These are phyloP conservation scores for Zingel zingel DNA, from an alignment of 2,113 vertebrate species.

Conservation along the genomic window DNA sequence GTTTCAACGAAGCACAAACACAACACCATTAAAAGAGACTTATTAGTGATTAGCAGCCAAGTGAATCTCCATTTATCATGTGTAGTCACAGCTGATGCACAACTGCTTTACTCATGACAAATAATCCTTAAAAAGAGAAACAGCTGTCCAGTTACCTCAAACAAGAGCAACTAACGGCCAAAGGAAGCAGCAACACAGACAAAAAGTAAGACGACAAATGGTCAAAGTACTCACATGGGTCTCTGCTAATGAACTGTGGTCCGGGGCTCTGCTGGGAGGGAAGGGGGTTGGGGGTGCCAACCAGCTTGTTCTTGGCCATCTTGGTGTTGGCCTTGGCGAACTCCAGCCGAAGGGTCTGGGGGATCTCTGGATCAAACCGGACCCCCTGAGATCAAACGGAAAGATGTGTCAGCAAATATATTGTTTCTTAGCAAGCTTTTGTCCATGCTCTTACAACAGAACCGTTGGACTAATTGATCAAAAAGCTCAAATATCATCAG, in stretches of 20 bases:
- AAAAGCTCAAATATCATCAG: neutral
- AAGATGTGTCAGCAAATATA: conserved; percentile 32
- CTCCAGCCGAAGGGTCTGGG: conserved; percentile 96
- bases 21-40: neutral
- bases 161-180: conserved; percentile 16
- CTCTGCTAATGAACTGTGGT: conserved; percentile 95
- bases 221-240: conserved; percentile 91
- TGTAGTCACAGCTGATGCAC: conserved; percentile 25
- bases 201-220: conserved; percentile 11
- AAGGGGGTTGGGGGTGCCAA: conserved; percentile 94
- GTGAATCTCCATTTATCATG: conserved; percentile 14
- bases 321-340: conserved; percentile 99
- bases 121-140: conserved; percentile 28
- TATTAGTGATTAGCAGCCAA: conserved; percentile 1
- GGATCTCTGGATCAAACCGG: conserved; percentile 97
- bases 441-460: neutral
- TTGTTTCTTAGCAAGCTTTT: conserved; percentile 5
- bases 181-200: conserved; percentile 27
- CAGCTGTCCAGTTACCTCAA: conserved; percentile 46
- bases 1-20: conserved; percentile 16
- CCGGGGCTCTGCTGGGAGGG: conserved; percentile 94
- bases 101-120: conserved; percentile 8
- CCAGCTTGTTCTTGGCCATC: conserved; percentile 98
- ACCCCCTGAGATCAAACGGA: conserved; percentile 87
- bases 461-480: neutral